Evolutionary conservation across 1,140 invertebrate genomes (phyloP).

Genomic region (Elymnias hypermnestra): DNA sequence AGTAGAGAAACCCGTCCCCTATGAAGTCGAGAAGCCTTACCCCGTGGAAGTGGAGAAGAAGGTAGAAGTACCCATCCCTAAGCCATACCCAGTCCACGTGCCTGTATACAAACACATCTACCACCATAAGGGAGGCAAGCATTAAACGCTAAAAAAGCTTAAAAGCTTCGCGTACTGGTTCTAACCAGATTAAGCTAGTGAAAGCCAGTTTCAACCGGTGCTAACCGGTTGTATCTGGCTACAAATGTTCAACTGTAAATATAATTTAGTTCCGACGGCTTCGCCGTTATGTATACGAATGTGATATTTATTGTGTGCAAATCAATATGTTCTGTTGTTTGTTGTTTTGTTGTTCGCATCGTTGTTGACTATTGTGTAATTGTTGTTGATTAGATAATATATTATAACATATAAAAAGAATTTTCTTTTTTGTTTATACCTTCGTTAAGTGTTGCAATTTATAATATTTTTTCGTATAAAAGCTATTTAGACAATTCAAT

Average conservation of each 20-base stretch:
- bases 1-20: slow-evolving; percentile 85
- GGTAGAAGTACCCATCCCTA: slow-evolving; percentile 84
- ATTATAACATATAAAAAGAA: background rate
- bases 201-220: slow-evolving; percentile 13
- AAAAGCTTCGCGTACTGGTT: slow-evolving; percentile 29
- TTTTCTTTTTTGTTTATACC: background rate
- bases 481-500: no score
- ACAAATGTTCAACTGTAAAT: slow-evolving; percentile 41
- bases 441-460: no score
- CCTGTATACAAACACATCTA: slow-evolving; percentile 89
- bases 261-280: slow-evolving; percentile 43
- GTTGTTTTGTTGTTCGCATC: slow-evolving; percentile 43
- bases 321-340: slow-evolving; percentile 46
- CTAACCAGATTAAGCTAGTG: slow-evolving; percentile 9
- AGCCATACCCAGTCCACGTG: slow-evolving; percentile 87
- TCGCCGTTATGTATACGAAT: slow-evolving; percentile 45
- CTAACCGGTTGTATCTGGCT: slow-evolving; percentile 18
- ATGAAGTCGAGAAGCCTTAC: slow-evolving; percentile 86
- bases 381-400: slow-evolving; percentile 45
- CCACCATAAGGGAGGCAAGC: slow-evolving; percentile 79
- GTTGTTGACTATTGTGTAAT: slow-evolving; percentile 72
- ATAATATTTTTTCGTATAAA: no score
- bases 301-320: slow-evolving; percentile 73
- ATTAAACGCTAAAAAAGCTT: slow-evolving; percentile 53
- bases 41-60: slow-evolving; percentile 87